phyloP scores from a whole-genome alignment of 2,888 invertebrate species.

The Parnassius glacialis region DNA sequence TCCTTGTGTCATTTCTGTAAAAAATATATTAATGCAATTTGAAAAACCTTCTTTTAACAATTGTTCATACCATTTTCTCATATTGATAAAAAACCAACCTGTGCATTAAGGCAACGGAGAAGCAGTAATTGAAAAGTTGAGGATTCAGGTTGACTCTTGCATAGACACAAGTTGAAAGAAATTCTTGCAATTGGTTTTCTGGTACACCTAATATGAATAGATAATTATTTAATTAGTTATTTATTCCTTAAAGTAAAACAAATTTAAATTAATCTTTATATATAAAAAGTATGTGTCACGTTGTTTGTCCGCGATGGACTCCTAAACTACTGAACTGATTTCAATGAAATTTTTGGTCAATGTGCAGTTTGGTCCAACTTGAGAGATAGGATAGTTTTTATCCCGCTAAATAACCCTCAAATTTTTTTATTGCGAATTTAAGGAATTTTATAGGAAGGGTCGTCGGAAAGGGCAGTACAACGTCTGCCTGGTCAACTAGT shows the following conservation, averaged over 20 bases:
- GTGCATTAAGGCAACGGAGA: constrained; percentile 88
- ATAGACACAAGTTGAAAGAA: constrained; percentile 85
- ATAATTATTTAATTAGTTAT: constrained; percentile 16
- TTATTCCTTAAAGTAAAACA: constrained; percentile 1
- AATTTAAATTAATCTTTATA: not conserved
- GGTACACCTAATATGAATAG: constrained; percentile 52
- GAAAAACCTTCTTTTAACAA: not conserved
- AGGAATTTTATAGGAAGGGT: too few species aligned
- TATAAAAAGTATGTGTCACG: too few species aligned
- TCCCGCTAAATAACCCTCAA: too few species aligned
- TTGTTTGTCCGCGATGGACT: too few species aligned
- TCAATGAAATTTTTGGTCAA: too few species aligned
- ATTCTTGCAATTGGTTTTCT: constrained; percentile 77
- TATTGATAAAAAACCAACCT: constrained; percentile 54
- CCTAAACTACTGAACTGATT: too few species aligned
- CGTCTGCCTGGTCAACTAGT: too few species aligned
- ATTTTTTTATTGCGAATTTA: too few species aligned
- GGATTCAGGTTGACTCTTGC: constrained; percentile 89
- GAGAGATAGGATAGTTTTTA: too few species aligned
- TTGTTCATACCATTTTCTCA: not conserved
- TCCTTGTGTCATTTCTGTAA: constrained; percentile 80
- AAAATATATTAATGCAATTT: constrained; percentile 7
- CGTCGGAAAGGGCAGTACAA: too few species aligned
- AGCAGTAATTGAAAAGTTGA: constrained; percentile 89
- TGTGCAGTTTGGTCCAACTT: too few species aligned